Conservation (phyloP, 1,140 invertebrate species). For the Drosophila prosaltans region DNA sequence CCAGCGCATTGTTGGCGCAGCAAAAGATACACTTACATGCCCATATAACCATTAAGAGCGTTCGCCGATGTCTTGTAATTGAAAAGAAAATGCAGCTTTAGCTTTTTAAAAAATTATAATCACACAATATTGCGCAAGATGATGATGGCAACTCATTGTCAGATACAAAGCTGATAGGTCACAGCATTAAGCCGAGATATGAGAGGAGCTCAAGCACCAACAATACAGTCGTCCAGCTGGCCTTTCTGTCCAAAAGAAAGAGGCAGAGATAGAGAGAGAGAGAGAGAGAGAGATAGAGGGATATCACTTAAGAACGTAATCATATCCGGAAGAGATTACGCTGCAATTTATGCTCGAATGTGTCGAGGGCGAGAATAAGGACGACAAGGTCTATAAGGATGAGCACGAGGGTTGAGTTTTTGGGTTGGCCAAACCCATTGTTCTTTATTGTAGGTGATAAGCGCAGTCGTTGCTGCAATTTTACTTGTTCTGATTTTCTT, state of each 20-base stretch:
- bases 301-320: slow-evolving; percentile 73
- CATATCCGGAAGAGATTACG: slow-evolving; percentile 79
- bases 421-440: slow-evolving; percentile 19
- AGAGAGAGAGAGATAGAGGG: slow-evolving; percentile 12
- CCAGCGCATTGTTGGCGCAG: slow-evolving; percentile 50
- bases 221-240: slow-evolving; percentile 29
- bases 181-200: slow-evolving; percentile 62
- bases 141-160: slow-evolving; percentile 22
- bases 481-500: slow-evolving; percentile 18
- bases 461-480: slow-evolving; percentile 58
- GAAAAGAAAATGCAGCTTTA: slow-evolving; percentile 79
- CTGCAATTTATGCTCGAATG: slow-evolving; percentile 71
- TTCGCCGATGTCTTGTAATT: slow-evolving; percentile 49
- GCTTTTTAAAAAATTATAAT: slow-evolving; percentile 81
- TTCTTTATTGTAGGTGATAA: slow-evolving; percentile 71
- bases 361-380: slow-evolving; percentile 20
- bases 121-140: slow-evolving; percentile 74
- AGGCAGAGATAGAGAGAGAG: not conserved
- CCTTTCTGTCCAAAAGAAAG: slow-evolving; percentile 12
- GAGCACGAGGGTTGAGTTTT: slow-evolving; percentile 2
- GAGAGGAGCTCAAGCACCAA: slow-evolving; percentile 37
- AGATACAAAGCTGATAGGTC: slow-evolving; percentile 77
- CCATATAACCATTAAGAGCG: slow-evolving; percentile 48
- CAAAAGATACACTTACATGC: slow-evolving; percentile 54
- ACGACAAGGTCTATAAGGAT: not conserved